Evolutionary conservation across 1,140 invertebrate genomes (phyloP).

Genomic region (Solen grandis): DNA sequence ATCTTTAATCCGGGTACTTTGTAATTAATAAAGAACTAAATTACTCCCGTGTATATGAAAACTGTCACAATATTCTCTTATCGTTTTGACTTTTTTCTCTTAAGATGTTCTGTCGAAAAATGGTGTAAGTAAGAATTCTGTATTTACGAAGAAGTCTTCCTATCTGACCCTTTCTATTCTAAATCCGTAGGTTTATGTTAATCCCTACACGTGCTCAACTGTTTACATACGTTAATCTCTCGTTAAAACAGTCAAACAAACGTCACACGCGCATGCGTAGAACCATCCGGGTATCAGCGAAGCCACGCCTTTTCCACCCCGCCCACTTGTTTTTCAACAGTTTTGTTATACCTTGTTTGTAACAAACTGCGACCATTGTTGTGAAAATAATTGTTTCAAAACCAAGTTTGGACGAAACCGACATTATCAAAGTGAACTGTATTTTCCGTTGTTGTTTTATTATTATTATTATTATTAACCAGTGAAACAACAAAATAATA

Average conservation of each 20-base stretch:
- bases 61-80: too few relatives aligned
- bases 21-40: constrained; percentile 10
- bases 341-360: neutral
- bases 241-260: constrained; percentile 11
- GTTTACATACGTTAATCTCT: constrained; percentile 55
- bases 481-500: too few relatives aligned
- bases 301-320: constrained; percentile 23
- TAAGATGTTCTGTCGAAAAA: too few relatives aligned
- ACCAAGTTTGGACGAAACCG: too few relatives aligned
- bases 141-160: too few relatives aligned
- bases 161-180: constrained; percentile 25
- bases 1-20: constrained; percentile 40
- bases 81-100: too few relatives aligned
- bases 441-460: too few relatives aligned
- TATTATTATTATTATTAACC: too few relatives aligned
- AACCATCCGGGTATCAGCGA: constrained; percentile 4
- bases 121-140: too few relatives aligned
- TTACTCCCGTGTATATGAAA: neutral
- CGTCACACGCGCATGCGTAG: constrained; percentile 23
- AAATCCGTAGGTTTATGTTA: constrained; percentile 50
- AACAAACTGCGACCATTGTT: too few relatives aligned
- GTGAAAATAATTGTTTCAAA: too few relatives aligned
- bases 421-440: too few relatives aligned
- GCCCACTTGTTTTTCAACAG: neutral
- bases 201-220: constrained; percentile 52